Conservation (phyloP, 2,113 vertebrate genomes). For the Xyliphius kryptos region DNA sequence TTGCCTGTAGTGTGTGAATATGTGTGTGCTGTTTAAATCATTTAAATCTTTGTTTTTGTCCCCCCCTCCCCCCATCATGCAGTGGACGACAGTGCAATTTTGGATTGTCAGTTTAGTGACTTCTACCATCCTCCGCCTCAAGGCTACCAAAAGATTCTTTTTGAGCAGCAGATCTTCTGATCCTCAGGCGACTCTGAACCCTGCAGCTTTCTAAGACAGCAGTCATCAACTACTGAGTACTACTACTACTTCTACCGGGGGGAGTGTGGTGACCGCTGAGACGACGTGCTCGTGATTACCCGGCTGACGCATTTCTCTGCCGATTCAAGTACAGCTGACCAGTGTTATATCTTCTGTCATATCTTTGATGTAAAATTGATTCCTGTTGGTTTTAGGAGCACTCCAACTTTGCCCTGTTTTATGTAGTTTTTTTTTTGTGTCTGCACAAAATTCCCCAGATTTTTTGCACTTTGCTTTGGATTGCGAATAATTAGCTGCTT, state of each 20-base stretch:
- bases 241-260: neutral
- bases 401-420: no score
- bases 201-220: neutral
- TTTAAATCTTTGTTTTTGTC: neutral
- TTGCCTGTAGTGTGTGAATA: no score
- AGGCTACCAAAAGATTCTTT: slow-evolving; percentile 98
- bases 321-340: slow-evolving; percentile 13
- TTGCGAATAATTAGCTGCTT: slow-evolving; percentile 1
- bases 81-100: slow-evolving; percentile 99
- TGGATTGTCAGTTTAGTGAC: slow-evolving; percentile 99
- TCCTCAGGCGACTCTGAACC: neutral
- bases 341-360: slow-evolving; percentile 25
- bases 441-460: no score
- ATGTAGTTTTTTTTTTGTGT: no score
- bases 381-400: no score
- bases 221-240: neutral
- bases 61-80: no score
- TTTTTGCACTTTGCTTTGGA: neutral
- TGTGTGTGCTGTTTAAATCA: no score
- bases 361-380: no score
- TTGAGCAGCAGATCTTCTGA: slow-evolving; percentile 98
- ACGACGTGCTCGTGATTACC: neutral
- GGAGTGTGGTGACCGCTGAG: neutral
- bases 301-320: neutral
- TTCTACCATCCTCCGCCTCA: slow-evolving; percentile 90